Conservation (phyloP, 2,888 invertebrate species). For the Meteorus colon region DNA sequence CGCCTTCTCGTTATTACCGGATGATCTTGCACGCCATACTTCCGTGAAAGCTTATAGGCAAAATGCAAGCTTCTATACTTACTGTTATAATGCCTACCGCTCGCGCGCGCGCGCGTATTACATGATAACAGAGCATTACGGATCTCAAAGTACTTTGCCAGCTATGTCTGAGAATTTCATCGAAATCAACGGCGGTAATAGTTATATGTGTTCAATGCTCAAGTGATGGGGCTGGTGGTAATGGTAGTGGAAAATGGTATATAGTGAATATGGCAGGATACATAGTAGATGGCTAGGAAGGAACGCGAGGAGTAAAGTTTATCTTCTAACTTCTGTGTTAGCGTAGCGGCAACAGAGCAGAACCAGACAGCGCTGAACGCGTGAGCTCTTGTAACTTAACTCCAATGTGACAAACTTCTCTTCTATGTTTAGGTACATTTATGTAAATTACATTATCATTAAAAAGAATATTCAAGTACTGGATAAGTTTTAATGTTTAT, state of each 20-base stretch:
- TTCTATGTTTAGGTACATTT: not conserved
- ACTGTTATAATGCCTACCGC: constrained; percentile 65
- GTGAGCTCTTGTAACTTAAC: constrained; percentile 28
- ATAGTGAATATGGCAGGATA: constrained; percentile 8
- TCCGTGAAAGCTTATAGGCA: constrained; percentile 55
- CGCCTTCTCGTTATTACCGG: constrained; percentile 41
- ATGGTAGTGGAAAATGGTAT: not conserved
- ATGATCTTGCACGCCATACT: constrained; percentile 42
- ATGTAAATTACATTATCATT: constrained; percentile 18
- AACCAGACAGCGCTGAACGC: not conserved
- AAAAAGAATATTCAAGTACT: constrained; percentile 10
- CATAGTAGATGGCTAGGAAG: not conserved
- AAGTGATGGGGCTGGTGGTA: not conserved
- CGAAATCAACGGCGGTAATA: constrained; percentile 29
- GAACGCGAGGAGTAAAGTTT: constrained; percentile 22
- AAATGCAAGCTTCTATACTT: constrained; percentile 61
- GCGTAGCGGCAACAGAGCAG: not conserved
- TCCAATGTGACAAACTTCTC: constrained; percentile 36
- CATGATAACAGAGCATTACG: constrained; percentile 65
- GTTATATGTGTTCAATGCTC: not conserved
- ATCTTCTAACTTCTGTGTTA: constrained; percentile 29
- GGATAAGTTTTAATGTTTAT: not conserved
- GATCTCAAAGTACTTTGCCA: constrained; percentile 56
- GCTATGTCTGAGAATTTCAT: constrained; percentile 53
- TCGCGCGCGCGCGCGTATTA: constrained; percentile 49